Evolutionary conservation across 2,113 vertebrate genomes (phyloP).

Genomic region (Coptodon bakossiorum): DNA sequence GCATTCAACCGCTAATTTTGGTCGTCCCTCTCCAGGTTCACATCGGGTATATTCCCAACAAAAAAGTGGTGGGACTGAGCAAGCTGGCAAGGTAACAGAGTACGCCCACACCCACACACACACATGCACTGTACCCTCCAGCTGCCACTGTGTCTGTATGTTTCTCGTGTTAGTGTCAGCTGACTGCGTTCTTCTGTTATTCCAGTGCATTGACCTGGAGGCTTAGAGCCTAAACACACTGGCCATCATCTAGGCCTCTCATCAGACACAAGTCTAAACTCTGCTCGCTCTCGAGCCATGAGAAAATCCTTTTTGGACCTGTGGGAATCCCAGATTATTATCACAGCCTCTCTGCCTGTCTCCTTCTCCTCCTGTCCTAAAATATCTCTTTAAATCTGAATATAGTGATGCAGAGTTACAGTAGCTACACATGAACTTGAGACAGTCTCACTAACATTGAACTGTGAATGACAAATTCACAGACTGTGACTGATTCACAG

Average conservation of each 20-base stretch:
- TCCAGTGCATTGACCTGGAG: conserved; percentile 65
- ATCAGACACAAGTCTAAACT: conserved; percentile 48
- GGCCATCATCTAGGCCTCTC: conserved; percentile 50
- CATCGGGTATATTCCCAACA: conserved; percentile 73
- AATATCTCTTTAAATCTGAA: conserved; percentile 8
- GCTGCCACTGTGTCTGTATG: conserved; percentile 6
- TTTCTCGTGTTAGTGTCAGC: conserved; percentile 39
- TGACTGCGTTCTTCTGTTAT: conserved; percentile 72
- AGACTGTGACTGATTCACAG: conserved; percentile 48
- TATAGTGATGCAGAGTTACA: background rate
- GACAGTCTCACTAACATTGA: background rate
- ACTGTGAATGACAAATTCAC: background rate
- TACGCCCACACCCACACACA: background rate
- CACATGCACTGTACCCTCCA: background rate
- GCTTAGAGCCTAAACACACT: conserved; percentile 64
- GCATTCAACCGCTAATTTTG: background rate
- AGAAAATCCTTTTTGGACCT: conserved; percentile 58
- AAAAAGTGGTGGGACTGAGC: conserved; percentile 73
- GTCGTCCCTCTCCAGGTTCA: conserved; percentile 60
- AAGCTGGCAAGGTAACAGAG: conserved; percentile 72
- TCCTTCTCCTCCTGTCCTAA: background rate
- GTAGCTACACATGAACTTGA: background rate
- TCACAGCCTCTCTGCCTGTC: conserved; percentile 38
- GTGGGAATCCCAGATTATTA: conserved; percentile 56
- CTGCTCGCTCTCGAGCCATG: conserved; percentile 36